Percentiles rank a stretch among this genome's conserved stretches.
Evolutionary conservation across 2,797 vertebrate species (phyloP).

Genomic region (Poeciliopsis turneri): DNA sequence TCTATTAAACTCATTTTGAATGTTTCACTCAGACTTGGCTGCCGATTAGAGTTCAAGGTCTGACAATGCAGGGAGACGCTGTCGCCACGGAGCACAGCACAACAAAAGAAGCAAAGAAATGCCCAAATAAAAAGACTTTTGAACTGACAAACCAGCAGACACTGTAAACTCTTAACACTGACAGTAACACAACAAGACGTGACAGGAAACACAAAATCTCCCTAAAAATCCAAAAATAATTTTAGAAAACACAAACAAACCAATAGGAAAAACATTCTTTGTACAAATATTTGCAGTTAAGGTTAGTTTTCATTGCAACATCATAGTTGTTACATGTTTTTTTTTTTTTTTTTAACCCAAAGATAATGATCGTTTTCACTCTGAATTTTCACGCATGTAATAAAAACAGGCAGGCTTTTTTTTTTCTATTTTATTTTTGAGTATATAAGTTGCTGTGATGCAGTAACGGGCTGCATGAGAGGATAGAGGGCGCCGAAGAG

Average conservation of each 20-base stretch:
- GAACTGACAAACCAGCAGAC: constrained; percentile 64
- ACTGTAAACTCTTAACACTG: constrained; percentile 77
- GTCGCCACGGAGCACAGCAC: not conserved
- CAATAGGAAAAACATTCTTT: constrained; percentile 63
- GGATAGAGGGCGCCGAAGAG: constrained; percentile 44
- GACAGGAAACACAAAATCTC: constrained; percentile 48
- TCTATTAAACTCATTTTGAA: constrained; percentile 34
- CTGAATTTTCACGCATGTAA: constrained; percentile 79
- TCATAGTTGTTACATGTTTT: constrained; percentile 46
- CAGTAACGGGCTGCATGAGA: constrained; percentile 74
- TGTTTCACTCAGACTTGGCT: constrained; percentile 44
- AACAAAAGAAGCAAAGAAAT: not conserved
- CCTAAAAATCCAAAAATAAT: constrained; percentile 22
- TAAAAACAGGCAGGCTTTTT: constrained; percentile 84
- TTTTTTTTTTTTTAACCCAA: constrained; percentile 29
- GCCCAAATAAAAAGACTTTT: constrained; percentile 46
- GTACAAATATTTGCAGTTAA: constrained; percentile 81
- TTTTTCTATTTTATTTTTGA: constrained; percentile 47
- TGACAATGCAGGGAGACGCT: constrained; percentile 3
- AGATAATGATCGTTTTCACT: constrained; percentile 72
- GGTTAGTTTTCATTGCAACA: constrained; percentile 74
- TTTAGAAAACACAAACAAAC: constrained; percentile 13
- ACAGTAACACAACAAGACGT: constrained; percentile 74
- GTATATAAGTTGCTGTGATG: constrained; percentile 79
- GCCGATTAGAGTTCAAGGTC: constrained; percentile 42